These are phyloP conservation scores for Chaenodraco wilsoni DNA, from an alignment of 2,797 vertebrate species.

Conservation along the genomic window DNA sequence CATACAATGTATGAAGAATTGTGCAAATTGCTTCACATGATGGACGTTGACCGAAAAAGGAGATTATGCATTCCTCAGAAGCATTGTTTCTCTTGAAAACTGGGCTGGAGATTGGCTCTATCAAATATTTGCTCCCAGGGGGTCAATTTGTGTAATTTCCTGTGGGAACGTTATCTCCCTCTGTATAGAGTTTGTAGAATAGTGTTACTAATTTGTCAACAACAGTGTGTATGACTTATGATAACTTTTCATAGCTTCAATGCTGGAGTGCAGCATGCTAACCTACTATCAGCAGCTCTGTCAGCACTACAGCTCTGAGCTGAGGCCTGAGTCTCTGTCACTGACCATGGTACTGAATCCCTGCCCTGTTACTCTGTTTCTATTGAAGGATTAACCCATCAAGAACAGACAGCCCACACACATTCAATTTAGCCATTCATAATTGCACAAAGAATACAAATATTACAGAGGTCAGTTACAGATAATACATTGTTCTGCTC, in stretches of 20 bases:
- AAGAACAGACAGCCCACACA: constrained; percentile 7
- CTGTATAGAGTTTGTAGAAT: background rate
- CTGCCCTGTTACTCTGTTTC: constrained; percentile 11
- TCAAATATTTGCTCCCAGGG: background rate
- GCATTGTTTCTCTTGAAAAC: background rate
- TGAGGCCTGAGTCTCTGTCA: constrained; percentile 24
- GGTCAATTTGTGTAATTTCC: constrained; percentile 8
- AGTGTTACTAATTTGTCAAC: background rate
- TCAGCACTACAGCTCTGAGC: background rate
- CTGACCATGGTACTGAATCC: constrained; percentile 67
- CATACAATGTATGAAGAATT: background rate
- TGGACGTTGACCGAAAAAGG: background rate
- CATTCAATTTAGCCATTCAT: background rate
- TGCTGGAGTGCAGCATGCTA: background rate
- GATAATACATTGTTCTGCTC: background rate
- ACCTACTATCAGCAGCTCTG: background rate
- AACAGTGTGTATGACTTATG: constrained; percentile 7
- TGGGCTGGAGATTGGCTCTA: too few species aligned
- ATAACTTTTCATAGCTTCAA: background rate
- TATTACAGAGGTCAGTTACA: background rate
- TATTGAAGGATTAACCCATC: background rate
- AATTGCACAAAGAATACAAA: background rate
- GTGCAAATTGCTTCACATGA: background rate
- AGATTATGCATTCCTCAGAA: background rate
- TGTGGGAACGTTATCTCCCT: background rate